Evolutionary conservation across 2,888 invertebrate genomes (phyloP).

Genomic region (Prenolepis imparis): DNA sequence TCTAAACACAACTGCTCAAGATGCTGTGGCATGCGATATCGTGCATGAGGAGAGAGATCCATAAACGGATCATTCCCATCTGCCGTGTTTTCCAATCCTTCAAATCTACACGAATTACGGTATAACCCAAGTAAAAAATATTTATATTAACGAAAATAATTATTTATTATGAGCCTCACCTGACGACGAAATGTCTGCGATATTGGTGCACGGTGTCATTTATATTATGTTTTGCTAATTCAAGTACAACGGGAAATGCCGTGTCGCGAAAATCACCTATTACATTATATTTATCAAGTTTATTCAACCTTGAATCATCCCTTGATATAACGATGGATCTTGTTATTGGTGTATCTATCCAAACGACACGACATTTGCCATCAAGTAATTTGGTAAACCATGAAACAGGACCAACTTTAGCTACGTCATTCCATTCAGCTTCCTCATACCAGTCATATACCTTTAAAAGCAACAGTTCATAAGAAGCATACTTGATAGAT

Average conservation of each 20-base stretch:
- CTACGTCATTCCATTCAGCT: slow-evolving; percentile 78
- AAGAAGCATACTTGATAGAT: neutral
- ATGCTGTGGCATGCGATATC: slow-evolving; percentile 80
- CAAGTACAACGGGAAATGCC: slow-evolving; percentile 75
- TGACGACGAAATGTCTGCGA: slow-evolving; percentile 78
- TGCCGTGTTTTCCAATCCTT: slow-evolving; percentile 72
- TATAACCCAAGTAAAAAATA: neutral
- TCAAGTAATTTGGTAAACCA: slow-evolving; percentile 78
- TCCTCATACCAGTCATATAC: slow-evolving; percentile 80
- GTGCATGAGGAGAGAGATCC: slow-evolving; percentile 77
- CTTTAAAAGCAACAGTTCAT: slow-evolving; percentile 62
- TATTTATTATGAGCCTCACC: slow-evolving; percentile 65
- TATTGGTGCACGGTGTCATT: slow-evolving; percentile 69
- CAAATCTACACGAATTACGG: slow-evolving; percentile 70
- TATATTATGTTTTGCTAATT: slow-evolving; percentile 75
- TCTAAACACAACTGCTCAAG: slow-evolving; percentile 76
- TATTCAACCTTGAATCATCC: slow-evolving; percentile 23
- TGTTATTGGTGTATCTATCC: slow-evolving; percentile 79
- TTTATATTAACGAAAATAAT: neutral
- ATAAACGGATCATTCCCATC: slow-evolving; percentile 77
- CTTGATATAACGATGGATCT: slow-evolving; percentile 70
- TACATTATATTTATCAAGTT: slow-evolving; percentile 51
- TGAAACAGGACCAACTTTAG: slow-evolving; percentile 75
- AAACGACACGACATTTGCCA: slow-evolving; percentile 75
- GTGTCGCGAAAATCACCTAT: slow-evolving; percentile 79